phyloP scores from a whole-genome alignment of 2,888 invertebrate genomes.

The Agriopis leucophaearia region DNA sequence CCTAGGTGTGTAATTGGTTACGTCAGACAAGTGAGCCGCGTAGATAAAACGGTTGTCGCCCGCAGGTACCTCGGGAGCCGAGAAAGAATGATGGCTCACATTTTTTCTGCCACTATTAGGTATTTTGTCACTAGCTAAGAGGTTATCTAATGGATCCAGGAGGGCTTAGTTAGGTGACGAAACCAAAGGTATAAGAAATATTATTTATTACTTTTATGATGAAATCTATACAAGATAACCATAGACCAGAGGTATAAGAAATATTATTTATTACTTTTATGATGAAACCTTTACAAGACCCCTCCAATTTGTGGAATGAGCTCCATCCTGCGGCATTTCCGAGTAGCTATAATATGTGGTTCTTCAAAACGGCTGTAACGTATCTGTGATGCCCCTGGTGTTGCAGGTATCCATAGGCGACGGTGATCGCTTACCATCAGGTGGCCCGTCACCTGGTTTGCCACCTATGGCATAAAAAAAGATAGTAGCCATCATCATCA shows the following conservation, averaged over 20 bases:
- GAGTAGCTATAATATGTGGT: too few relatives aligned
- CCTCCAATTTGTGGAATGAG: too few relatives aligned
- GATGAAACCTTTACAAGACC: too few relatives aligned
- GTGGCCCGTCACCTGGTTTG: too few relatives aligned
- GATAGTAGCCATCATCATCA: too few relatives aligned
- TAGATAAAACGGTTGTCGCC: constrained; percentile 37
- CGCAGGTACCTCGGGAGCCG: constrained; percentile 30
- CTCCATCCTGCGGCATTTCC: too few relatives aligned
- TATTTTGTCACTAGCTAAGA: constrained; percentile 43
- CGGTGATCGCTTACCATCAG: too few relatives aligned
- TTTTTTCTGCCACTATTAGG: constrained; percentile 44
- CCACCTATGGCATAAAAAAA: too few relatives aligned
- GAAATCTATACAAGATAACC: too few relatives aligned
- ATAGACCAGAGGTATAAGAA: not conserved
- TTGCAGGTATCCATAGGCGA: too few relatives aligned
- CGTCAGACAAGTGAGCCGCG: constrained; percentile 22
- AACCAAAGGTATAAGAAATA: constrained; percentile 1
- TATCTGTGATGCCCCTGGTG: too few relatives aligned
- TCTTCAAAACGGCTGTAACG: too few relatives aligned
- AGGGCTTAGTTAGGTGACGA: constrained; percentile 29
- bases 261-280: constrained; percentile 1
- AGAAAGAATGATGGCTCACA: constrained; percentile 38
- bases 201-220: not conserved
- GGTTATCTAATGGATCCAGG: constrained; percentile 42
- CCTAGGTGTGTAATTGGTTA: constrained; percentile 24